These are phyloP conservation scores for Drosophila truncata DNA, from an alignment of 1,140 invertebrate genomes.

Conservation along the genomic window DNA sequence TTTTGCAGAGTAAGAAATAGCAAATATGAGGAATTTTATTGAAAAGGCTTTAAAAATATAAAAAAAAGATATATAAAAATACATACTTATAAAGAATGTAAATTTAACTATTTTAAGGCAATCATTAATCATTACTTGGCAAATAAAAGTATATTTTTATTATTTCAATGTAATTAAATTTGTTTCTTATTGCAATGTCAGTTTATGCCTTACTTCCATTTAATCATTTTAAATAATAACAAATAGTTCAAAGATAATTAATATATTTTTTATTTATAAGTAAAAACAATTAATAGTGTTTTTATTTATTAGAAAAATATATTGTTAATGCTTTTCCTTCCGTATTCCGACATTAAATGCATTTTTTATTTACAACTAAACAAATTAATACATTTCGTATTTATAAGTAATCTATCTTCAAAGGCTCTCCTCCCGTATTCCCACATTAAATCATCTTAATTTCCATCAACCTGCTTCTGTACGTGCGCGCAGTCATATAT, in stretches of 20 bases:
- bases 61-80: too few relatives aligned
- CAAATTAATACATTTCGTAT: not conserved
- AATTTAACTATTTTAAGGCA: not conserved
- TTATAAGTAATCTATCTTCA: not conserved
- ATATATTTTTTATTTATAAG: not conserved
- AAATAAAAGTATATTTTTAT: not conserved
- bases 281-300: not conserved
- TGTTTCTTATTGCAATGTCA: not conserved
- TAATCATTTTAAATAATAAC: not conserved
- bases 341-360: not conserved
- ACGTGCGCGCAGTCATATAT: slow-evolving; percentile 7
- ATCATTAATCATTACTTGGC: not conserved
- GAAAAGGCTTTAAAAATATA: not conserved
- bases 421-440: not conserved
- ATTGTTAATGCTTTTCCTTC: not conserved
- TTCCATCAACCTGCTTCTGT: slow-evolving; percentile 1
- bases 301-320: not conserved
- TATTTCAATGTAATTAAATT: not conserved
- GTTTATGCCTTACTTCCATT: not conserved
- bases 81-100: not conserved
- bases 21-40: not conserved
- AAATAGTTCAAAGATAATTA: not conserved
- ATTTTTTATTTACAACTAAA: too few relatives aligned
- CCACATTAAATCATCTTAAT: slow-evolving; percentile 18
- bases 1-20: not conserved